These are phyloP conservation scores for Chaetogeoica ovagalla DNA, from an alignment of 2,888 invertebrate genomes.

Conservation along the genomic window DNA sequence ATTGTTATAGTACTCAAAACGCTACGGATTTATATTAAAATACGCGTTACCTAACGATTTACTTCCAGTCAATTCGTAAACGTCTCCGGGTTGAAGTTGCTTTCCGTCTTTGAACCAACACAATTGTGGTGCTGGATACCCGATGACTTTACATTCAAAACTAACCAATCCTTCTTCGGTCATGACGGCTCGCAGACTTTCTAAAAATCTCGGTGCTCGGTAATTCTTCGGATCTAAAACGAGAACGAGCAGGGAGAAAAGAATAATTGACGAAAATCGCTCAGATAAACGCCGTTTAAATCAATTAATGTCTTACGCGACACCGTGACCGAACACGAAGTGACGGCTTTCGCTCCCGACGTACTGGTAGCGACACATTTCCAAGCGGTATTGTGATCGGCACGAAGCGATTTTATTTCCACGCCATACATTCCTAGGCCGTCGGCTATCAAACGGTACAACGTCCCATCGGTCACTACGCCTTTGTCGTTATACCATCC, in stretches of 20 bases:
- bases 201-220: constrained; percentile 86
- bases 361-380: constrained; percentile 82
- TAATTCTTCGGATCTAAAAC: constrained; percentile 82
- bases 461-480: constrained; percentile 71
- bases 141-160: constrained; percentile 91
- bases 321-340: constrained; percentile 75
- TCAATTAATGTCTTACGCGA: constrained; percentile 68
- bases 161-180: constrained; percentile 91
- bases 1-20: too few relatives aligned
- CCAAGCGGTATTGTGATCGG: constrained; percentile 85
- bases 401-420: constrained; percentile 75
- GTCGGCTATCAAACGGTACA: constrained; percentile 73
- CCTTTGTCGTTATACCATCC: constrained; percentile 87
- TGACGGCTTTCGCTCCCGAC: constrained; percentile 75
- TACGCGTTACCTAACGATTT: constrained; percentile 71
- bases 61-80: constrained; percentile 86
- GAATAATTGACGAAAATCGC: not conserved
- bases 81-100: constrained; percentile 88
- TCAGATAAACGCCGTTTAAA: not conserved
- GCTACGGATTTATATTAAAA: too few relatives aligned
- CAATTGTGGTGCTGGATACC: constrained; percentile 83
- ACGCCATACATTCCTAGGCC: constrained; percentile 81
- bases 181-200: constrained; percentile 82
- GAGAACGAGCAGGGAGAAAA: too few relatives aligned
- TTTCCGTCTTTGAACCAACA: constrained; percentile 93